These are phyloP conservation scores for Gasteruption jaculator DNA, from an alignment of 2,888 invertebrate species.

Conservation along the genomic window DNA sequence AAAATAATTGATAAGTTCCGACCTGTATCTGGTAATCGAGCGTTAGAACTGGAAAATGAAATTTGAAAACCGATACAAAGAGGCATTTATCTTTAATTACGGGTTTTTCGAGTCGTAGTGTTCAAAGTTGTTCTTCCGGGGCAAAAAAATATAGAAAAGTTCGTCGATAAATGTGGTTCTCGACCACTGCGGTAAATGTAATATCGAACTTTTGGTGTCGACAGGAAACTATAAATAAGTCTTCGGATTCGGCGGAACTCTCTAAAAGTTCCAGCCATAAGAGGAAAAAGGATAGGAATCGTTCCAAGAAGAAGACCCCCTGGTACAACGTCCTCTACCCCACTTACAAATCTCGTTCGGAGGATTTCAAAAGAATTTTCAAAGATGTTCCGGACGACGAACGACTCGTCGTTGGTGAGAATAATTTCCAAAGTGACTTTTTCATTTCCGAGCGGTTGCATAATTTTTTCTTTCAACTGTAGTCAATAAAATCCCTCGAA, in stretches of 20 bases:
- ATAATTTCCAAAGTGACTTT: not conserved
- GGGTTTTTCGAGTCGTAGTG: too few species aligned
- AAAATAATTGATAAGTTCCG: too few species aligned
- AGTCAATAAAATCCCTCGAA: not conserved
- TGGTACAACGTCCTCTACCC: conserved; percentile 86
- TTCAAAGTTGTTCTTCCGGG: too few species aligned
- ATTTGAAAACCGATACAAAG: too few species aligned
- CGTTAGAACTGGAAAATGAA: too few species aligned
- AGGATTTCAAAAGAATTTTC: conserved; percentile 89
- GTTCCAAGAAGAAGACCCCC: conserved; percentile 71
- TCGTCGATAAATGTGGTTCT: too few species aligned
- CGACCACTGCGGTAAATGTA: too few species aligned
- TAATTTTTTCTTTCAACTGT: conserved; percentile 7
- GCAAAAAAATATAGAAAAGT: too few species aligned
- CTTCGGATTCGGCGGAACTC: conserved; percentile 45
- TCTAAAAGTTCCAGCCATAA: conserved; percentile 36
- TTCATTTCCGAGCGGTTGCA: not conserved
- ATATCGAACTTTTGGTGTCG: too few species aligned
- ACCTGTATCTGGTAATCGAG: too few species aligned
- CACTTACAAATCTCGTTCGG: conserved; percentile 89
- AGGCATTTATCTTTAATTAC: too few species aligned
- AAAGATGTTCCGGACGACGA: conserved; percentile 89
- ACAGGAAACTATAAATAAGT: conserved; percentile 44
- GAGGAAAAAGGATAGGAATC: conserved; percentile 52
- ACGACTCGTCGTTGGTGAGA: conserved; percentile 85